Percentiles rank a stretch among this genome's conserved stretches.
Conservation (phyloP, 2,113 vertebrate species). For the Psittacus erithacus region DNA sequence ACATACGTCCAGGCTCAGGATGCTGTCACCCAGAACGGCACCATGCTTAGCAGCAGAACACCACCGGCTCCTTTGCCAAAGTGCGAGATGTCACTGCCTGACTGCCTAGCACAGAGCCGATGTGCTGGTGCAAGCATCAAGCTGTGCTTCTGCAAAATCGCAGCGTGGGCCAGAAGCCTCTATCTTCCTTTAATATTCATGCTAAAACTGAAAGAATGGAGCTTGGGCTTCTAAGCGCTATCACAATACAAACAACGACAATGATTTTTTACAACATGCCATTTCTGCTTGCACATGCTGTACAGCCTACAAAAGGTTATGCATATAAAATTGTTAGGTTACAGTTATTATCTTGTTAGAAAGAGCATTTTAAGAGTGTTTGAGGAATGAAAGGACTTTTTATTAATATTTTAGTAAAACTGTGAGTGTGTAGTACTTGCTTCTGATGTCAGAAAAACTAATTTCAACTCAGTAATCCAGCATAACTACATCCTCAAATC, state of each 20-base stretch:
- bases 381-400: slow-evolving; percentile 28
- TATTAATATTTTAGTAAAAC: slow-evolving; percentile 40
- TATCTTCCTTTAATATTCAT: background rate
- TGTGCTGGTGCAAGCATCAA: background rate
- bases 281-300: background rate
- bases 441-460: slow-evolving; percentile 31
- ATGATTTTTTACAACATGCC: slow-evolving; percentile 21
- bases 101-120: background rate
- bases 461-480: slow-evolving; percentile 23
- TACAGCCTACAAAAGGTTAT: slow-evolving; percentile 43
- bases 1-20: background rate
- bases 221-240: background rate
- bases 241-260: background rate
- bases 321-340: slow-evolving; percentile 47
- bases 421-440: background rate
- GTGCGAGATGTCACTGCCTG: background rate
- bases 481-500: background rate
- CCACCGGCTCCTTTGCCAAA: background rate
- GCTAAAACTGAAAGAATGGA: background rate
- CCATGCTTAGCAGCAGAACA: background rate
- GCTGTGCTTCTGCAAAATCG: background rate
- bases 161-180: background rate
- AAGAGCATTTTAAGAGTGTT: slow-evolving; percentile 31
- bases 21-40: background rate
- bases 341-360: slow-evolving; percentile 41